Conservation (phyloP, 2,888 invertebrate genomes). For the Galerucella calmariensis region DNA sequence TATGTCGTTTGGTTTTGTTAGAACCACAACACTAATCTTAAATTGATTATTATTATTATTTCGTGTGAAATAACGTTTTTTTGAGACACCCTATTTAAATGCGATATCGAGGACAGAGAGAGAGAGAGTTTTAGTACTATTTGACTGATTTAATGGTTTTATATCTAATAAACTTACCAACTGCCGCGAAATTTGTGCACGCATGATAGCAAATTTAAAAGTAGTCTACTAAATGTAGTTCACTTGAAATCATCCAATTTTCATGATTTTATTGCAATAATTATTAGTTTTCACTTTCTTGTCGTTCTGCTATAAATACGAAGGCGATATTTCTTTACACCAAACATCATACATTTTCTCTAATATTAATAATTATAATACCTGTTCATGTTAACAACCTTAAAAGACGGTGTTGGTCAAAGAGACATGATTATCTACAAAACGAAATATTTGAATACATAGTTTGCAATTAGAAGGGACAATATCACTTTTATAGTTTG, state of each 20-base stretch:
- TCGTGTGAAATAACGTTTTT: neutral
- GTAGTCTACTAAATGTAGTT: conserved; percentile 3
- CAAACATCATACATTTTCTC: too few species aligned
- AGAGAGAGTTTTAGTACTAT: neutral
- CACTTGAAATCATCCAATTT: neutral
- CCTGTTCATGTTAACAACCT: too few species aligned
- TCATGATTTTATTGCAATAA: neutral
- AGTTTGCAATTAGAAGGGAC: too few species aligned
- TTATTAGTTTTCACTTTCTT: neutral
- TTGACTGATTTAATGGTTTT: neutral
- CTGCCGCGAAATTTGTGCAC: conserved; percentile 4
- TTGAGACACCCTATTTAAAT: neutral
- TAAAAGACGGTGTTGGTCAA: too few species aligned
- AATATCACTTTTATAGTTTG: too few species aligned
- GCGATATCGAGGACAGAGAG: neutral
- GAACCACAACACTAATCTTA: neutral
- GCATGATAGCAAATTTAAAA: neutral
- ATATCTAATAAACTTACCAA: neutral
- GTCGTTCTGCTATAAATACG: neutral
- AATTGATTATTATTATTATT: neutral
- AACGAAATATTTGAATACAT: too few species aligned
- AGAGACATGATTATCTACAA: too few species aligned
- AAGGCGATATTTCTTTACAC: neutral
- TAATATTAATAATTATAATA: too few species aligned
- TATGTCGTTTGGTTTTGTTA: neutral